Conservation (phyloP, 2,797 vertebrate genomes). For the Macroramphosus scolopax region DNA sequence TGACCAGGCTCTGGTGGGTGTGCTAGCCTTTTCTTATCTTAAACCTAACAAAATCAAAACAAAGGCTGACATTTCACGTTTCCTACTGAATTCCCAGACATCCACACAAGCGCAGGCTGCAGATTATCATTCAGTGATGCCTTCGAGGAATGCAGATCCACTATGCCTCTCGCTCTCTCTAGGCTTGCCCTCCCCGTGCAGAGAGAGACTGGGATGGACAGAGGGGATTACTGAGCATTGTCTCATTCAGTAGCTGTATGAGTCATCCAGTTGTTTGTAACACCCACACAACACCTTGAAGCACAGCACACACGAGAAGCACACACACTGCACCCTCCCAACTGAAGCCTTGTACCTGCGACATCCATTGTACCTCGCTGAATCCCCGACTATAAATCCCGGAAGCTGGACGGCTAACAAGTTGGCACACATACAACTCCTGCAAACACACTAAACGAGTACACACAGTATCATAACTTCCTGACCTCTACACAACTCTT, state of each 20-base stretch:
- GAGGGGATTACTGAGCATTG: conserved; percentile 68
- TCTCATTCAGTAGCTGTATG: conserved; percentile 74
- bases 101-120: conserved; percentile 27
- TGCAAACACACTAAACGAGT: conserved; percentile 4
- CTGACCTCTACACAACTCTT: conserved; percentile 6
- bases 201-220: conserved; percentile 54
- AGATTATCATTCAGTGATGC: conserved; percentile 46
- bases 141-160: conserved; percentile 51
- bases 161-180: conserved; percentile 24
- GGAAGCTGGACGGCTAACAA: background rate
- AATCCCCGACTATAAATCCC: conserved; percentile 20
- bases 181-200: conserved; percentile 43
- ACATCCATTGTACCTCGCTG: conserved; percentile 28
- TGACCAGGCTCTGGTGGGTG: too few species aligned
- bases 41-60: background rate
- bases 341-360: conserved; percentile 23
- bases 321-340: conserved; percentile 18
- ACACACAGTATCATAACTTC: background rate
- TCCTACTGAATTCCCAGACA: too few species aligned
- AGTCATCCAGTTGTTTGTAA: conserved; percentile 76
- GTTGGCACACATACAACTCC: conserved; percentile 13
- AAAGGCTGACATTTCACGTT: background rate
- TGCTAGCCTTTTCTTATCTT: too few species aligned
- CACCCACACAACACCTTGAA: conserved; percentile 48
- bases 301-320: conserved; percentile 19